Base-by-base conservation (phyloP, 1,140 invertebrate species). In the Drosophila serrata region DNA sequence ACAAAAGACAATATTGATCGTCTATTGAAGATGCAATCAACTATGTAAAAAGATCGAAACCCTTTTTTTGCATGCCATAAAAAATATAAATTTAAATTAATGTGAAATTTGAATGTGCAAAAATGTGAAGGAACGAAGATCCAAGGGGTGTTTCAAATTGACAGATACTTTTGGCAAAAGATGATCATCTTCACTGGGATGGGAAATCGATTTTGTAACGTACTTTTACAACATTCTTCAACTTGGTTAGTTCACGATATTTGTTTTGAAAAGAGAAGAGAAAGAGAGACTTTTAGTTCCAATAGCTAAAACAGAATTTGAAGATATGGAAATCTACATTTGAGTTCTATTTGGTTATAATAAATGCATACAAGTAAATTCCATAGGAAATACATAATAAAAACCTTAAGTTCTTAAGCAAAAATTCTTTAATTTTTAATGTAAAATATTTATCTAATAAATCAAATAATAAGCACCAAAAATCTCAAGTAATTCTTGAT, bases 1-100 rank as follows among this genome's bases (percentile, higher is more conserved):
- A 90, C 81, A 90, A 90, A 90, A 90, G 85, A 90, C 85, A 90
- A 90, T 90, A 88, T 88, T 90, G 85, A 88, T 88, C 85, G 78
- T 49, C 55, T 90, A 90, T 90, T 90, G 85, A 90, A 85, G 85
- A 90, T 90, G 85, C 86, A 90, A 90, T 90, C 85, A 85, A 70
- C 85, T 88, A 87, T 87, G 60, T 70, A 70, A 80, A 75, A 87
- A 79, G 35, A 39, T 48, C 51, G 58, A 45, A 79, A 68, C 53
- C 85, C 59, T 68, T 77, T 76, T 76, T 77, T 76, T 77, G 74
- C 74, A 77, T 76, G 74, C 62, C 74, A 76, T 75, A 73, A 74
- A 51, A 45, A 49, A 40, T 58, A 84, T 58, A 84, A 86, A 90
- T 90, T 90, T 59, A 85, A 90, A 90, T 85, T 85, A 90, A 90